phyloP scores from a whole-genome alignment of 1,140 invertebrate genomes.

The Nilaparvata lugens region DNA sequence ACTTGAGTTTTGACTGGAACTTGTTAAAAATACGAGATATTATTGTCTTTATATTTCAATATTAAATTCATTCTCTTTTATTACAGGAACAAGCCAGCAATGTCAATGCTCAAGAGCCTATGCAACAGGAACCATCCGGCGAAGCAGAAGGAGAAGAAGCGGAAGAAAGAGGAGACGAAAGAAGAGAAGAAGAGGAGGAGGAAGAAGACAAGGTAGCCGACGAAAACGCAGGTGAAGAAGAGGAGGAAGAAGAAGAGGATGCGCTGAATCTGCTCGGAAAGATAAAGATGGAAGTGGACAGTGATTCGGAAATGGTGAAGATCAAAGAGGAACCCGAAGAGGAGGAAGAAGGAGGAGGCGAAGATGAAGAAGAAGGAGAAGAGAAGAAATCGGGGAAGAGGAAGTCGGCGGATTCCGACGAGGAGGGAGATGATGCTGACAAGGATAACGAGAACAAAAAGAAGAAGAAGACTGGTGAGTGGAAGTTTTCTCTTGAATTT shows the following conservation, averaged over 20 bases:
- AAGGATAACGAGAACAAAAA: conserved; percentile 21
- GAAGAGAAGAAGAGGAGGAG: conserved; percentile 19
- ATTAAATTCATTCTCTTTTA: background rate
- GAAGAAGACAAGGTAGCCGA: conserved; percentile 19
- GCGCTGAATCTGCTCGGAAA: background rate
- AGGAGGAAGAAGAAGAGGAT: background rate
- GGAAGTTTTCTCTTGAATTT: background rate
- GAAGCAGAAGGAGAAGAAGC: conserved; percentile 3
- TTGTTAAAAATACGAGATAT: too few relatives aligned
- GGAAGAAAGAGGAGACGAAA: conserved; percentile 10
- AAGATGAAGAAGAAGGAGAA: background rate
- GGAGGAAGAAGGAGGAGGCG: conserved; percentile 3
- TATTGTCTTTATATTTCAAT: too few relatives aligned
- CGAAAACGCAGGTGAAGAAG: conserved; percentile 8
- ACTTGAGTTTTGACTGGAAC: too few relatives aligned
- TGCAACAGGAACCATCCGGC: background rate
- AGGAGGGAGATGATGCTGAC: conserved; percentile 19
- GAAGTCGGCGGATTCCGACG: conserved; percentile 5
- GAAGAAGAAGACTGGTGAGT: conserved; percentile 19
- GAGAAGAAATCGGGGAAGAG: background rate
- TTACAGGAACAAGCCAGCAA: background rate
- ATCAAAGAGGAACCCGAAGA: conserved; percentile 16
- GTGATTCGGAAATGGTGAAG: conserved; percentile 2
- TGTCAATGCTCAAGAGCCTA: too few relatives aligned
- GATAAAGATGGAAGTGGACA: background rate